Evolutionary conservation across 53 echinoderm and acorn worm species (phyloP).

Genomic region (Holothuria scabra): DNA sequence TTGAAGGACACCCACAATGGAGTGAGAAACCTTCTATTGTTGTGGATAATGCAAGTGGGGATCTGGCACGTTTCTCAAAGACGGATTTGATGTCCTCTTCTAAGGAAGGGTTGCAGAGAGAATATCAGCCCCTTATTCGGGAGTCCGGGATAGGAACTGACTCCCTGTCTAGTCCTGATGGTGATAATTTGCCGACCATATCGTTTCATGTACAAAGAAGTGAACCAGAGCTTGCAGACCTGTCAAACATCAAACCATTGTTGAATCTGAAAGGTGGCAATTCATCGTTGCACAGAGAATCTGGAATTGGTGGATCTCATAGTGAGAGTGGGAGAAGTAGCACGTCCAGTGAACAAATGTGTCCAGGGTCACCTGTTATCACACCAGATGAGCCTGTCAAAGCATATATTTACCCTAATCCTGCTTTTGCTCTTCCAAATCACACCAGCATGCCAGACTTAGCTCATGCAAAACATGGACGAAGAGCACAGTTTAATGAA

Average conservation of each 20-base stretch:
- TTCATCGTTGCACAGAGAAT: constrained; percentile 48
- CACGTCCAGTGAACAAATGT: constrained; percentile 54
- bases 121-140: constrained; percentile 35
- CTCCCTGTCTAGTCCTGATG: constrained; percentile 6
- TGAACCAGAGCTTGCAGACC: constrained; percentile 16
- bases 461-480: constrained; percentile 39
- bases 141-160: constrained; percentile 46
- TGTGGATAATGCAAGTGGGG: constrained; percentile 31
- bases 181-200: constrained; percentile 32
- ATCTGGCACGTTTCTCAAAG: constrained; percentile 34
- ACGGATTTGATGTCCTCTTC: constrained; percentile 1
- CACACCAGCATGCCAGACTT: constrained; percentile 66
- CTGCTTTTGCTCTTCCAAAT: constrained; percentile 5
- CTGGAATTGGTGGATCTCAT: constrained; percentile 62
- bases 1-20: constrained; percentile 62
- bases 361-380: constrained; percentile 54
- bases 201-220: constrained; percentile 35
- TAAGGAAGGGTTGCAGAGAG: constrained; percentile 7
- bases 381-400: constrained; percentile 55
- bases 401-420: constrained; percentile 60
- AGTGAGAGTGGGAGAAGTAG: constrained; percentile 47
- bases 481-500: constrained; percentile 25
- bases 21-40: constrained; percentile 30
- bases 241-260: background rate
- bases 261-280: constrained; percentile 23